Conservation (phyloP, 53 echinoderm and acorn worm genomes). For the Zoroaster sp. region DNA sequence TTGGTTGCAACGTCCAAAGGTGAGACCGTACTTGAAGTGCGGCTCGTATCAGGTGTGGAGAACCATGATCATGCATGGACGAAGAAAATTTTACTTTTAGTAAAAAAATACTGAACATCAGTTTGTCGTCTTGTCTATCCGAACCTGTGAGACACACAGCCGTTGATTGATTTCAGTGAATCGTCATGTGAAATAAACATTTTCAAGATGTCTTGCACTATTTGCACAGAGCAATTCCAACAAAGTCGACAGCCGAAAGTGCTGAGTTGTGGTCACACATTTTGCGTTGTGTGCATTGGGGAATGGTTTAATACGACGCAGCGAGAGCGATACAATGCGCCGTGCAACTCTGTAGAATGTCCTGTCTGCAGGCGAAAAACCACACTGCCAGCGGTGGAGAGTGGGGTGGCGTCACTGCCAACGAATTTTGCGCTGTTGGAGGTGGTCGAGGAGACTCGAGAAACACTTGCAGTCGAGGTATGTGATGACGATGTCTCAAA, state of each 20-base stretch:
- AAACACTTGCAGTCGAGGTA: not conserved
- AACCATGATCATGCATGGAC: too few species aligned
- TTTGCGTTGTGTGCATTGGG: not conserved
- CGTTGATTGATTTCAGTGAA: too few species aligned
- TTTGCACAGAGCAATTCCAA: not conserved
- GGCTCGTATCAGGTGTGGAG: too few species aligned
- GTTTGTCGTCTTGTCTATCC: too few species aligned
- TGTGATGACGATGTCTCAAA: not conserved
- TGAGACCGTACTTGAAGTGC: too few species aligned
- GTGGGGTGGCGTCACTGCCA: not conserved
- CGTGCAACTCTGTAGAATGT: not conserved
- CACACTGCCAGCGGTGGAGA: not conserved
- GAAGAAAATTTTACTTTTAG: too few species aligned
- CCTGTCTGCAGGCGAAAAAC: not conserved
- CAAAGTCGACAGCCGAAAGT: not conserved
- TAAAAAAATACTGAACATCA: too few species aligned
- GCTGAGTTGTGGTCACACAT: slow-evolving; percentile 15
- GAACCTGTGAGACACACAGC: too few species aligned
- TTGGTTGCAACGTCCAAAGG: too few species aligned
- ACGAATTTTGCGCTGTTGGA: slow-evolving; percentile 21
- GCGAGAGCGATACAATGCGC: not conserved
- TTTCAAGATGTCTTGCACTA: slow-evolving; percentile 18
- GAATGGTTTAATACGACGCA: not conserved
- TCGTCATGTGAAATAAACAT: too few species aligned
- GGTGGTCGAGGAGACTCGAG: not conserved